Percentiles rank a stretch among this genome's conserved stretches.
These are phyloP conservation scores for Kryphioiulus occultus DNA, from an alignment of 2,888 invertebrate species.

Conservation along the genomic window DNA sequence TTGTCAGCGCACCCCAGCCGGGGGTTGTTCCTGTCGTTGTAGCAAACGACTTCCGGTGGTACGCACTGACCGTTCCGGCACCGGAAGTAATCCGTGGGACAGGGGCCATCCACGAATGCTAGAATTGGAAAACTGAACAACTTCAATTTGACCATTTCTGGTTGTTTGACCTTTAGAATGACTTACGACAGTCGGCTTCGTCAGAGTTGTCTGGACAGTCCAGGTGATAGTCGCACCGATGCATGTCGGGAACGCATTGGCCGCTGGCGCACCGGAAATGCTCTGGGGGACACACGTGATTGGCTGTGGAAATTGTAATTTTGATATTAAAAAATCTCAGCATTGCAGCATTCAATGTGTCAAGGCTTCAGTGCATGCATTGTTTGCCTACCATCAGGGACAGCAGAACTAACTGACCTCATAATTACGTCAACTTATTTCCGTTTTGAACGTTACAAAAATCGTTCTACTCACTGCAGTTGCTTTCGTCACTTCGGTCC, in stretches of 20 bases:
- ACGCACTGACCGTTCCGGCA: slow-evolving; percentile 58
- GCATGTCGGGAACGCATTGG: slow-evolving; percentile 58
- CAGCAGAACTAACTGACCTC: neutral
- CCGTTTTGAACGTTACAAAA: too few species aligned
- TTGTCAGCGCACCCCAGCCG: slow-evolving; percentile 7
- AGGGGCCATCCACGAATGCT: slow-evolving; percentile 54
- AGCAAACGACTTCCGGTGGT: slow-evolving; percentile 57
- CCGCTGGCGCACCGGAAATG: slow-evolving; percentile 58
- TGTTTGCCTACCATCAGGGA: neutral
- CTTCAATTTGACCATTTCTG: too few species aligned
- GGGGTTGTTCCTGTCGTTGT: slow-evolving; percentile 54
- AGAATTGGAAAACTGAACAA: neutral
- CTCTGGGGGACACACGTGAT: slow-evolving; percentile 56
- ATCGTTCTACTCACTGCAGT: slow-evolving; percentile 62
- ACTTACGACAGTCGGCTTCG: slow-evolving; percentile 56
- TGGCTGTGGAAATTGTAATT: slow-evolving; percentile 53
- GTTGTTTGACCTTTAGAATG: neutral
- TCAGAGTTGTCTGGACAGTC: slow-evolving; percentile 58
- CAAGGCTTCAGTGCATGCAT: neutral
- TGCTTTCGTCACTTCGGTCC: slow-evolving; percentile 63
- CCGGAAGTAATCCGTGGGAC: slow-evolving; percentile 57
- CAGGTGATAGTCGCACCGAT: slow-evolving; percentile 58
- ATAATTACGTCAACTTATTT: too few species aligned
- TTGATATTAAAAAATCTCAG: too few species aligned
- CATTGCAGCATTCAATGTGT: too few species aligned